Base-by-base conservation (phyloP, 2,888 invertebrate species). In the Xylota segnis region DNA sequence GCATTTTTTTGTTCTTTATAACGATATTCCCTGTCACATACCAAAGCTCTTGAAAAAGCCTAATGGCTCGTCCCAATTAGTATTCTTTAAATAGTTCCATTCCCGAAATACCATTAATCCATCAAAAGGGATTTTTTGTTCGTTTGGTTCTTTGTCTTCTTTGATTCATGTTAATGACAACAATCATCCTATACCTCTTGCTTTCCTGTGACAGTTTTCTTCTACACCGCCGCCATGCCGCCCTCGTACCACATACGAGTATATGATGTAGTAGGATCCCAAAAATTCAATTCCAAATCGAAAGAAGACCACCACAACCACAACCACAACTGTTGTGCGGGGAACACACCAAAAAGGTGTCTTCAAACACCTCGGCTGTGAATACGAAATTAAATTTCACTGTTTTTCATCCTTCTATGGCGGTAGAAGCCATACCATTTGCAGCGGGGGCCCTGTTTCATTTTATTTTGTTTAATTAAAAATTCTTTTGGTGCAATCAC, bases 281-380 rank as follows among this genome's bases (percentile, higher is more conserved):
- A 16, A 59, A 63, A 56, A 40, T 50, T 29, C 43, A n/a, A n/a
- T 58, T 29, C 58, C 66, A 72, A 45, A 56, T 29, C 58, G 59
- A 72, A 45, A 56, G 27, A 66, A 61, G 34, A 23, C 16, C 32
- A 65, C 56, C 56, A 34, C 37, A 16, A 58, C 61, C 75, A 29
- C 45, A 23, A 65, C 56, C 56, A 34, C 37, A 16, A 58, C 61
- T 71, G 23, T 37, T 58, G 54, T 58, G 54, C 47, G 52, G 47
- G 66, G 72, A 82, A 63, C 68, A 86, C 82, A 82, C 82, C 63
- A 72, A 76, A 82, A 82, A 86, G 86, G 86, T 86, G 86, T 86
- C 82, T 76, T 45, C 71, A 82, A 77, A 86, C 86, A 86, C 86
- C 86, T 86, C 68, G 86, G 66, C 86, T 82, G 82, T 86, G 86